Conservation (phyloP, 2,113 vertebrate genomes). For the Silurus meridionalis region DNA sequence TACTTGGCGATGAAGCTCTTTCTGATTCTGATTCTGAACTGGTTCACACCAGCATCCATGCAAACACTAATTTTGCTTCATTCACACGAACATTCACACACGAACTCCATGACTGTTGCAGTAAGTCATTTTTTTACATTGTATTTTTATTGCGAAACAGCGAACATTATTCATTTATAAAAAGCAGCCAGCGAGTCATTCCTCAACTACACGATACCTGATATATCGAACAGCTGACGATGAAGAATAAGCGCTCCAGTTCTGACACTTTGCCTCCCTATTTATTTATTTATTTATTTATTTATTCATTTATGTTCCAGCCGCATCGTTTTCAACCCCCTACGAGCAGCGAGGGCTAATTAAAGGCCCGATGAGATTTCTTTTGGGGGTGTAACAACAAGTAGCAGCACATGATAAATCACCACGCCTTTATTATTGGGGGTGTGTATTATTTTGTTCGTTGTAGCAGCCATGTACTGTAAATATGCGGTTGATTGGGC, state of each 20-base stretch:
- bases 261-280: background rate
- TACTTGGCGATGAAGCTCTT: no score
- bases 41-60: background rate
- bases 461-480: background rate
- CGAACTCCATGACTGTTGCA: background rate
- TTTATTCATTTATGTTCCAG: background rate
- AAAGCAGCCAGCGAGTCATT: background rate
- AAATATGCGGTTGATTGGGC: background rate
- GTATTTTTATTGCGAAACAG: background rate
- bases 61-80: background rate
- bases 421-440: conserved; percentile 13
- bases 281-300: background rate
- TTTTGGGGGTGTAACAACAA: background rate
- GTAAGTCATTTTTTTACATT: background rate
- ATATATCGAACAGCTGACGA: conserved; percentile 6
- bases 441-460: conserved; percentile 30
- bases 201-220: background rate
- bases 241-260: conserved; percentile 19
- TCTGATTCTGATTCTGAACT: background rate
- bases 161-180: background rate
- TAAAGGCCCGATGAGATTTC: conserved; percentile 3
- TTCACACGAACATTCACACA: background rate
- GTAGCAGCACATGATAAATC: conserved; percentile 21
- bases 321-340: background rate
- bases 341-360: conserved; percentile 21